Base-by-base conservation (phyloP, 2,797 vertebrate species). In the Clarias pachynema region DNA sequence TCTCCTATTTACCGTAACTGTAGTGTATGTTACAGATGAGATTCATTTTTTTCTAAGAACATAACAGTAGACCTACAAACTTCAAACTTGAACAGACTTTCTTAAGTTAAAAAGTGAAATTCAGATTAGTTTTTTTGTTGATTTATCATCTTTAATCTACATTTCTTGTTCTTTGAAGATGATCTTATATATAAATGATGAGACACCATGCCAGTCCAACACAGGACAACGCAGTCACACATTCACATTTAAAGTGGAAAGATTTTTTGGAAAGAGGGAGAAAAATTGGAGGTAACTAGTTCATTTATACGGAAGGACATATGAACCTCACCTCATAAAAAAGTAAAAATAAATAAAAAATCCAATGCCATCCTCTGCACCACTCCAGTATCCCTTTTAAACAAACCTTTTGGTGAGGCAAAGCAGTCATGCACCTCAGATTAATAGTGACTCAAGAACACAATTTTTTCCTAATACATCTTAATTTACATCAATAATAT, bases 401-500 rank as follows among this genome's bases (percentile, higher is more conserved):
- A 31, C n/a, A 29, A 74, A 53, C n/a, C 26, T 1, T 77, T 59
- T 31, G 34, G 10, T 59, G 9, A 31, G 59, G 29, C 26, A 77
- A 77, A 22, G 5, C 56, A 78, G 53, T 14, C 5, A 1, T 5
- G 18, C 31, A 60, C 1, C 15, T n/a, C 57, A 62, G 31, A 5
- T 40, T 44, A n/a, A 79, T 79, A 22, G 15, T 44, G n/a, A 92
- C 22, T 72, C 88, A 37, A 4, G 18, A 63, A 75, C 20, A 40
- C 31, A 9, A 26, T 20, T 29, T 20, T 63, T 79, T 9, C 14
- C 37, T 7, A 40, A 40, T 8, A 7, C 40, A 7, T 40, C 40
- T 40, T 95, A 93, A 92, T 95, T 95, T 95, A 94, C 94, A 87
- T 86, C 94, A 93, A 92, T 93, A 91, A 93, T 94, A 93, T 90